phyloP scores from a whole-genome alignment of 1,140 invertebrate genomes.

The Holcopasites calliopsidis region DNA sequence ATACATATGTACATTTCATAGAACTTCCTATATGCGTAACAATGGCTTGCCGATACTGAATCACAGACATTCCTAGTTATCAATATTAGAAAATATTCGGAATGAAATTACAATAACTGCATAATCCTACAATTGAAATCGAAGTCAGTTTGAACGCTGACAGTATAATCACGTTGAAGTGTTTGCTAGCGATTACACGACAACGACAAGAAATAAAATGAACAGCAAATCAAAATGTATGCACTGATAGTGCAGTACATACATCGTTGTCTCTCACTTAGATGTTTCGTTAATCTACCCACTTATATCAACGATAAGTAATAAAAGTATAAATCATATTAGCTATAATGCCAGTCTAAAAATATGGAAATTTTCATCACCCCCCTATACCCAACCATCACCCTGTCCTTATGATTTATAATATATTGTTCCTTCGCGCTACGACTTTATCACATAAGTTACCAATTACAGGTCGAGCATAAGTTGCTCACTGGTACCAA shows the following conservation, averaged over 20 bases:
- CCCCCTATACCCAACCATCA: neutral
- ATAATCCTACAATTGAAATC: neutral
- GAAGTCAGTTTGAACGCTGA: neutral
- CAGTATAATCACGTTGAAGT: neutral
- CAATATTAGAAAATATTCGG: neutral
- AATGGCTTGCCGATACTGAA: conserved; percentile 10
- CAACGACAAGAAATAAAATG: neutral
- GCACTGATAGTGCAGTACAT: neutral
- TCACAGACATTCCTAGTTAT: conserved; percentile 38
- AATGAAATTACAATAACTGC: neutral
- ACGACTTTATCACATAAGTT: neutral
- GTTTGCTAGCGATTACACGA: neutral
- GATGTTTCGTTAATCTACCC: neutral
- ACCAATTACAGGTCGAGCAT: neutral
- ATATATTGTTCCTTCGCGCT: neutral
- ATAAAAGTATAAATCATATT: conserved; percentile 43
- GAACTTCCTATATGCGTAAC: neutral
- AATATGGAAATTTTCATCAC: conserved; percentile 45
- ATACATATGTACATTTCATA: conserved; percentile 29
- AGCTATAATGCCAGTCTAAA: conserved; percentile 41
- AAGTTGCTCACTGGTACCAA: neutral
- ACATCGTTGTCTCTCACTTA: conserved; percentile 9
- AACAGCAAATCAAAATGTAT: neutral
- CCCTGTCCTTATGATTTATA: neutral
- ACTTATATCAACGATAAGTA: conserved; percentile 29